Evolutionary conservation across 2,888 invertebrate genomes (phyloP).

Genomic region (Plutella xylostella): DNA sequence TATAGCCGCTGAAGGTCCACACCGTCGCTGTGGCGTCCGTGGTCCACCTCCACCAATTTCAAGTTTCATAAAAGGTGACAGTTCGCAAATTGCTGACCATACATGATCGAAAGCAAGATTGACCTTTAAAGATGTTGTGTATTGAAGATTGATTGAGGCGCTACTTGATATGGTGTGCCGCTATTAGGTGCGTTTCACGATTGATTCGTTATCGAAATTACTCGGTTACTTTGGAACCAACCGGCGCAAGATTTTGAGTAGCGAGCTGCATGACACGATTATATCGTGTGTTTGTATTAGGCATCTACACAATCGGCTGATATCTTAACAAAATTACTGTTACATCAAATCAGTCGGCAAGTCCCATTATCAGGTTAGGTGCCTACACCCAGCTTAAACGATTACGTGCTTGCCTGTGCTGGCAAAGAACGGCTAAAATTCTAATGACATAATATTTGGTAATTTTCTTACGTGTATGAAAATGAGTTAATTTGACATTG

Average conservation of each 20-base stretch:
- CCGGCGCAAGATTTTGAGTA: too few relatives aligned
- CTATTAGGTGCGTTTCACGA: too few relatives aligned
- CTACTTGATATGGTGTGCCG: too few relatives aligned
- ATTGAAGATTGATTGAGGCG: background rate
- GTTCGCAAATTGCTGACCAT: too few relatives aligned
- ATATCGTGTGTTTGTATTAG: background rate
- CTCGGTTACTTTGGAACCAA: too few relatives aligned
- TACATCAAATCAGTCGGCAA: background rate
- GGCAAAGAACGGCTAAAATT: background rate
- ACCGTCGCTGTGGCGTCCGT: too few relatives aligned
- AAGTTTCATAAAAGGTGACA: too few relatives aligned
- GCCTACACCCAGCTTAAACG: background rate
- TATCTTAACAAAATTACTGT: background rate
- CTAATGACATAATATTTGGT: background rate
- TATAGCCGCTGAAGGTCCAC: too few relatives aligned
- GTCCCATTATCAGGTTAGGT: background rate
- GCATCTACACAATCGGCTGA: background rate
- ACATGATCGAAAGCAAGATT: background rate
- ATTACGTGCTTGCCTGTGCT: background rate
- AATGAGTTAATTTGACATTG: background rate
- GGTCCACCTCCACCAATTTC: too few relatives aligned
- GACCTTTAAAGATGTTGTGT: background rate
- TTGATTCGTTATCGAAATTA: too few relatives aligned
- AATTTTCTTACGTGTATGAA: background rate
- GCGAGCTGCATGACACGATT: background rate